Conservation (phyloP, 1,140 invertebrate species). For the Condylostylus longicornis region DNA sequence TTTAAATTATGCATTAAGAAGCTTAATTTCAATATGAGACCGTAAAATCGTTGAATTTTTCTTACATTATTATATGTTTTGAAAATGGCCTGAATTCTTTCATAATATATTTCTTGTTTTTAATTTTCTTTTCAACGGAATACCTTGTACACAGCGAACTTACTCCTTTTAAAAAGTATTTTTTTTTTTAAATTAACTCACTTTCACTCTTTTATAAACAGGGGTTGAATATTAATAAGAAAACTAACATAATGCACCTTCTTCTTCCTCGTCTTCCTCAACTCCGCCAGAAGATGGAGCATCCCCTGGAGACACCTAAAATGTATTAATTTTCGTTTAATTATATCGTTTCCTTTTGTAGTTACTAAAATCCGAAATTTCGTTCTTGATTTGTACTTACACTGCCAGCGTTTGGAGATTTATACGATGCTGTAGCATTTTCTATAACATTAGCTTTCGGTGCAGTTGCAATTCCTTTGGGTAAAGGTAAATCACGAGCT, state of each 20-base stretch:
- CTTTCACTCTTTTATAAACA: too few species aligned
- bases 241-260: slow-evolving; percentile 9
- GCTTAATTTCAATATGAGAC: too few species aligned
- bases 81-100: too few species aligned
- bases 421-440: slow-evolving; percentile 56
- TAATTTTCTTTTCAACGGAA: too few species aligned
- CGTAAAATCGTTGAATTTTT: too few species aligned
- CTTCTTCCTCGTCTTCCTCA: slow-evolving; percentile 7
- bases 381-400: slow-evolving; percentile 8
- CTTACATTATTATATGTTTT: too few species aligned
- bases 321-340: not conserved
- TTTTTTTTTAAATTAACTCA: too few species aligned
- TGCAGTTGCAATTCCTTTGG: slow-evolving; percentile 41
- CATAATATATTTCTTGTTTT: too few species aligned
- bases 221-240: too few species aligned
- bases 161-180: too few species aligned
- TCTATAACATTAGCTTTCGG: slow-evolving; percentile 44
- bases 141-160: too few species aligned
- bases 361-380: not conserved
- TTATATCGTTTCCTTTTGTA: not conserved
- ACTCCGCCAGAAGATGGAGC: not conserved
- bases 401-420: slow-evolving; percentile 39
- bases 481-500: slow-evolving; percentile 59
- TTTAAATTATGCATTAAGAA: too few species aligned
- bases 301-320: slow-evolving; percentile 3